Evolutionary conservation across 2,888 invertebrate genomes (phyloP).

Genomic region (Beris morrisii): DNA sequence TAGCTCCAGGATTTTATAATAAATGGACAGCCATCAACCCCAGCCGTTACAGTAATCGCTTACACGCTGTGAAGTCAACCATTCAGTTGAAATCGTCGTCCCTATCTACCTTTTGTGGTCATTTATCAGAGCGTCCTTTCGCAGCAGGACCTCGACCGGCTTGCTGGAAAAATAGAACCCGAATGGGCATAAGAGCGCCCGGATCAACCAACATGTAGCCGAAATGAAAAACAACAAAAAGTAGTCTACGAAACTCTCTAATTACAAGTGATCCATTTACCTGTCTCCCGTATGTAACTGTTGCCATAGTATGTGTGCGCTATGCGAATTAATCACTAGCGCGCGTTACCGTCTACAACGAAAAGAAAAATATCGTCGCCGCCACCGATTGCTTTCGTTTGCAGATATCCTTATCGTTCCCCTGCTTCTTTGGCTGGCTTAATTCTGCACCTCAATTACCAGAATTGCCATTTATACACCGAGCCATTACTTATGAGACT

Average conservation of each 20-base stretch:
- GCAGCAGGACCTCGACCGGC: too few relatives aligned
- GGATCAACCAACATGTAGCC: too few relatives aligned
- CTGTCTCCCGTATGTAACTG: slow-evolving; percentile 36
- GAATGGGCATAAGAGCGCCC: too few relatives aligned
- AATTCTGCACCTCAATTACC: slow-evolving; percentile 13
- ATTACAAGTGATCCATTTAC: slow-evolving; percentile 18
- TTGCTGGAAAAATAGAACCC: too few relatives aligned
- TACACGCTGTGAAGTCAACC: slow-evolving; percentile 2
- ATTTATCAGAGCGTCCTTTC: too few relatives aligned
- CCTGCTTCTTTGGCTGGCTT: neutral
- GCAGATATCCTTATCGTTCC: neutral
- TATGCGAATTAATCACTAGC: too few relatives aligned
- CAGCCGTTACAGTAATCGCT: slow-evolving; percentile 11
- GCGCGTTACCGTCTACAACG: too few relatives aligned
- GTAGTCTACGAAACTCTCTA: too few relatives aligned
- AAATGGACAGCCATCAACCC: neutral
- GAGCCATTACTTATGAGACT: neutral
- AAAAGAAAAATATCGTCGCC: too few relatives aligned
- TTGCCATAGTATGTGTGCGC: slow-evolving; percentile 29
- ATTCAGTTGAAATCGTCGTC: slow-evolving; percentile 1
- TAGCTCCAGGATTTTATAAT: too few relatives aligned
- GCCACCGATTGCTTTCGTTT: too few relatives aligned
- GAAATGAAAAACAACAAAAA: too few relatives aligned
- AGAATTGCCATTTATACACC: neutral
- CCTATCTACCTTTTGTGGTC: neutral